These are phyloP conservation scores for Anolis carolinensis DNA, from an alignment of 2,113 vertebrate species.

Conservation along the genomic window DNA sequence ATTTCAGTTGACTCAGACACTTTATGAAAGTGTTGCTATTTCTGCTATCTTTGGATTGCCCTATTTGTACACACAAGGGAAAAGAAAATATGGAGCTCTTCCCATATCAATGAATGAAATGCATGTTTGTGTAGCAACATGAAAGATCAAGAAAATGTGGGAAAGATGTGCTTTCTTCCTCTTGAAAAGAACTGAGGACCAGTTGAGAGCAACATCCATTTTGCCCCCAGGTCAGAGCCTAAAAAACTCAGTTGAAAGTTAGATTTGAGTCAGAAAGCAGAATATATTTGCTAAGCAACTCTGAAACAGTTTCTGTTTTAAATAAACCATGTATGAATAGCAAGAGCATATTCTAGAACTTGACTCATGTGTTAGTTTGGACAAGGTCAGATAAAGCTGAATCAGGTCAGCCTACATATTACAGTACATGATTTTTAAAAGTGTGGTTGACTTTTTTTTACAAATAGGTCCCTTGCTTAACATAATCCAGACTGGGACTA, in stretches of 20 bases:
- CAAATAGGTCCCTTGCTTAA: too few relatives aligned
- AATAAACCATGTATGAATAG: not conserved
- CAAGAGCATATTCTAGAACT: not conserved
- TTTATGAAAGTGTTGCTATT: not conserved
- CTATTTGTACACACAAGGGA: not conserved
- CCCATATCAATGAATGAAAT: not conserved
- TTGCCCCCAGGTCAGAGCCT: not conserved
- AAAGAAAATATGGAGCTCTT: too few relatives aligned
- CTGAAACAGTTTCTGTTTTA: not conserved
- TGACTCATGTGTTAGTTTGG: not conserved
- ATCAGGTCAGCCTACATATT: not conserved
- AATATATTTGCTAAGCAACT: not conserved
- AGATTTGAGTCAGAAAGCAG: not conserved
- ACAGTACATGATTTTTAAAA: too few relatives aligned
- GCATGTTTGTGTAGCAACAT: not conserved
- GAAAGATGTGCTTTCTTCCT: not conserved
- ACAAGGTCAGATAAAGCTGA: not conserved
- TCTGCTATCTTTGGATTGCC: not conserved
- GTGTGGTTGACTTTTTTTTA: too few relatives aligned
- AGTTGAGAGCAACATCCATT: not conserved
- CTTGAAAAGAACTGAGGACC: not conserved
- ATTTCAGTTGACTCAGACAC: not conserved
- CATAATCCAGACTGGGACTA: too few relatives aligned
- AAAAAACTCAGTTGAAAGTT: not conserved
- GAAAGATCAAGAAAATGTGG: not conserved